Evolutionary conservation across 1,140 invertebrate species (phyloP).

Genomic region (Aplysia californica): DNA sequence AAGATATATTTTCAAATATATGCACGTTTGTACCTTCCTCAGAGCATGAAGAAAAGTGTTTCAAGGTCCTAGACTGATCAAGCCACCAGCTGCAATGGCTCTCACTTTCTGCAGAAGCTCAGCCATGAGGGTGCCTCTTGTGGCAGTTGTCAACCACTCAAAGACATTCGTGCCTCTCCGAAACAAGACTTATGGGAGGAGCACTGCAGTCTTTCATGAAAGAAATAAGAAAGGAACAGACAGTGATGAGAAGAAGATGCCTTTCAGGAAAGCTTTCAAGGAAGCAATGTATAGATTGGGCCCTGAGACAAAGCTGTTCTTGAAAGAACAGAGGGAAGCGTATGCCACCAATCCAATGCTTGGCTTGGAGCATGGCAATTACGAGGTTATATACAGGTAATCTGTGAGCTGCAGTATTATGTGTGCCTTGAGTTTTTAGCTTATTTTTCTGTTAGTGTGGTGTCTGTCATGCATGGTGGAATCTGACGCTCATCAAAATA

Average conservation of each 20-base stretch:
- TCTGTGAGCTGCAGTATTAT: not conserved
- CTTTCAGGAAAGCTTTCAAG: conserved; percentile 40
- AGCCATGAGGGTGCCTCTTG: too few species aligned
- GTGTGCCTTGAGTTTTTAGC: not conserved
- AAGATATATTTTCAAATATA: too few species aligned
- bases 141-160: not conserved
- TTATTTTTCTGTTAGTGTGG: not conserved
- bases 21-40: too few species aligned
- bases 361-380: conserved; percentile 56
- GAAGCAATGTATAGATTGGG: conserved; percentile 76
- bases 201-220: conserved; percentile 27
- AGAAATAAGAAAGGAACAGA: conserved; percentile 52
- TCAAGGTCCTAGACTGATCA: too few species aligned
- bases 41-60: too few species aligned
- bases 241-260: conserved; percentile 20
- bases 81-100: too few species aligned
- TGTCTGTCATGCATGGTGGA: not conserved
- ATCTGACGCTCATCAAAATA: too few species aligned
- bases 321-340: conserved; percentile 77
- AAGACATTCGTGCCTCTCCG: not conserved
- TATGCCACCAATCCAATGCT: conserved; percentile 73
- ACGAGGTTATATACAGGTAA: conserved; percentile 39
- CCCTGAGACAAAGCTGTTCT: conserved; percentile 76
- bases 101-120: too few species aligned
- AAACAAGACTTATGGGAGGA: not conserved